Percentiles rank a stretch among this genome's conserved stretches.
Evolutionary conservation across 2,888 invertebrate species (phyloP).

Genomic region (Hemistola chrysoprasaria): DNA sequence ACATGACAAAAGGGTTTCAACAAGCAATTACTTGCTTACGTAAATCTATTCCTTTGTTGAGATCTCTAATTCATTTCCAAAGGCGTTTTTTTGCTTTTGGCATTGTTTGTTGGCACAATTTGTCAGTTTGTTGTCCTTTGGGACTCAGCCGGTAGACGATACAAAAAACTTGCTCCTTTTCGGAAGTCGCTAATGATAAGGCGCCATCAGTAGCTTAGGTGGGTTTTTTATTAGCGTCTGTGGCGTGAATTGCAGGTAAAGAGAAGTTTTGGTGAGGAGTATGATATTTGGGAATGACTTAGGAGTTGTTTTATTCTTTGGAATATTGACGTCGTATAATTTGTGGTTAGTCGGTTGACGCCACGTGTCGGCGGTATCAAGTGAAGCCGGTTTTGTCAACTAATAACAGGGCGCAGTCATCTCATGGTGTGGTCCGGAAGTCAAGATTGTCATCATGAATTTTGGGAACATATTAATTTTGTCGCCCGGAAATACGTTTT

Average conservation of each 20-base stretch:
- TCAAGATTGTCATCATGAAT: slow-evolving; percentile 60
- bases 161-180: slow-evolving; percentile 65
- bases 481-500: slow-evolving; percentile 48
- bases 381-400: slow-evolving; percentile 44
- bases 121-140: slow-evolving; percentile 76
- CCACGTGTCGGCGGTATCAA: slow-evolving; percentile 50
- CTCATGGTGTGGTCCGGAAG: slow-evolving; percentile 74
- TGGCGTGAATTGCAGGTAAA: slow-evolving; percentile 54
- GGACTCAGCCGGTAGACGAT: slow-evolving; percentile 57
- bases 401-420: slow-evolving; percentile 52
- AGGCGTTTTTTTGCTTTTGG: slow-evolving; percentile 40
- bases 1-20: slow-evolving; percentile 45
- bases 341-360: slow-evolving; percentile 52
- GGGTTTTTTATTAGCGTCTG: slow-evolving; percentile 48
- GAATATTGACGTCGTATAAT: slow-evolving; percentile 27
- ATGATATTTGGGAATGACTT: slow-evolving; percentile 17
- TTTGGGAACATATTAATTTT: slow-evolving; percentile 58
- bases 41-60: slow-evolving; percentile 52
- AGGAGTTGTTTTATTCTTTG: slow-evolving; percentile 33
- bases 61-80: slow-evolving; percentile 46
- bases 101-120: slow-evolving; percentile 72
- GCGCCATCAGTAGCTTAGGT: slow-evolving; percentile 72
- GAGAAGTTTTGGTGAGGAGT: slow-evolving; percentile 29
- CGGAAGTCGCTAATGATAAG: slow-evolving; percentile 78
- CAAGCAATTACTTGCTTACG: slow-evolving; percentile 47